A percentile compares a stretch with the other conserved stretches of the same genome.
These are phyloP conservation scores for Nineta flava DNA, from an alignment of 2,888 invertebrate genomes.

Conservation along the genomic window DNA sequence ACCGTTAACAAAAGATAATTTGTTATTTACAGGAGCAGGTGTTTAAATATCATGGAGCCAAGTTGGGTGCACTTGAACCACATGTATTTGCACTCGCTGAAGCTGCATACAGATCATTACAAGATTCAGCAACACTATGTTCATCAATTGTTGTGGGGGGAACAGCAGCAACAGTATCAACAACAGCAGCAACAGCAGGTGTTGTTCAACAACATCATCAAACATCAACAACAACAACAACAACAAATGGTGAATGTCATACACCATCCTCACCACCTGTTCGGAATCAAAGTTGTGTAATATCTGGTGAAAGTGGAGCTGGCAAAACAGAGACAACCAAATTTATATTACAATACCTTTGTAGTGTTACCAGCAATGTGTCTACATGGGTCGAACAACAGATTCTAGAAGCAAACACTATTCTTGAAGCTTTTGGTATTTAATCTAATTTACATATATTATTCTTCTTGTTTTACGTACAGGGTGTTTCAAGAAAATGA, in stretches of 20 bases:
- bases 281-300: slow-evolving; percentile 67
- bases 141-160: not conserved
- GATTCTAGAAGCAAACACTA: slow-evolving; percentile 85
- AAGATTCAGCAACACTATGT: slow-evolving; percentile 22
- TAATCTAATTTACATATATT: slow-evolving; percentile 7
- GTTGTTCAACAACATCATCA: slow-evolving; percentile 14
- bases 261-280: slow-evolving; percentile 18
- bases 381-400: slow-evolving; percentile 92
- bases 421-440: slow-evolving; percentile 82
- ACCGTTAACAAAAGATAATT: too few species aligned
- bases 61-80: slow-evolving; percentile 66
- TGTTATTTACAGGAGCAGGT: slow-evolving; percentile 54
- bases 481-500: not conserved
- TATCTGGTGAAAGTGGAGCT: slow-evolving; percentile 85
- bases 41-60: slow-evolving; percentile 64
- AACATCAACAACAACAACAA: not conserved
- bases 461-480: not conserved
- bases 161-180: not conserved
- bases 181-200: slow-evolving; percentile 11
- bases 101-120: slow-evolving; percentile 67
- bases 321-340: slow-evolving; percentile 91
- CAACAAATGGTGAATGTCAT: not conserved
- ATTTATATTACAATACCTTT: slow-evolving; percentile 79
- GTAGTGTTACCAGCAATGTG: slow-evolving; percentile 64
- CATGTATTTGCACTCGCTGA: slow-evolving; percentile 86